Evolutionary conservation across 2,797 vertebrate genomes (phyloP).

Genomic region (Lutjanus campechanus): DNA sequence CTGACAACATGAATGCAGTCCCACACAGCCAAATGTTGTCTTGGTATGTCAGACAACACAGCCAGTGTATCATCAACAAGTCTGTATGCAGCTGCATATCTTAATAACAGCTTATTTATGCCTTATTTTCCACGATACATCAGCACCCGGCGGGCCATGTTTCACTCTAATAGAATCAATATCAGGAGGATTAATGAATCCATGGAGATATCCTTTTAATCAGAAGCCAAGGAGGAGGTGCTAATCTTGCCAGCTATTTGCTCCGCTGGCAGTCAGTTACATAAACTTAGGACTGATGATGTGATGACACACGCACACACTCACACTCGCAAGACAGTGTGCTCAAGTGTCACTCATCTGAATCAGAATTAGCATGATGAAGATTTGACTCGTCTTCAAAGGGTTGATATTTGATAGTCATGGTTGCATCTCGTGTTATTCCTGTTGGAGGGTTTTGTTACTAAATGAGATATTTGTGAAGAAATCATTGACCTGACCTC

Average conservation of each 20-base stretch:
- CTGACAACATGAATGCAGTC: neutral
- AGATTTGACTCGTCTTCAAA: conserved; percentile 40
- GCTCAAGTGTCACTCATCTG: conserved; percentile 32
- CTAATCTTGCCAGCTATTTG: conserved; percentile 34
- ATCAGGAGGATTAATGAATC: conserved; percentile 4
- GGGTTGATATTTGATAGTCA: conserved; percentile 24
- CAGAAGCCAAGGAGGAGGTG: conserved; percentile 33
- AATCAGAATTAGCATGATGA: conserved; percentile 40
- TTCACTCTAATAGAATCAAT: neutral
- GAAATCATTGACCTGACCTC: neutral
- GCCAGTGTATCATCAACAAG: neutral
- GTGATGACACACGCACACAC: conserved; percentile 59
- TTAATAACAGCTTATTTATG: conserved; percentile 1
- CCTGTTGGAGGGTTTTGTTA: neutral
- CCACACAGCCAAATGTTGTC: neutral
- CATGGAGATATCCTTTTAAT: conserved; percentile 38
- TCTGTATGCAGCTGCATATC: neutral
- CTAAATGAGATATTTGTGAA: conserved; percentile 19
- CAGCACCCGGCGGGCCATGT: neutral
- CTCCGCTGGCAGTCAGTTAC: conserved; percentile 42
- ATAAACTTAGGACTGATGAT: conserved; percentile 52
- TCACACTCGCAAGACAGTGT: conserved; percentile 9
- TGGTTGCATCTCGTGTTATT: conserved; percentile 4
- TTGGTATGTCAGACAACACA: neutral
- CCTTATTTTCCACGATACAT: conserved; percentile 10